Conservation (phyloP, 2,888 invertebrate genomes). For the Orgyia antiqua region DNA sequence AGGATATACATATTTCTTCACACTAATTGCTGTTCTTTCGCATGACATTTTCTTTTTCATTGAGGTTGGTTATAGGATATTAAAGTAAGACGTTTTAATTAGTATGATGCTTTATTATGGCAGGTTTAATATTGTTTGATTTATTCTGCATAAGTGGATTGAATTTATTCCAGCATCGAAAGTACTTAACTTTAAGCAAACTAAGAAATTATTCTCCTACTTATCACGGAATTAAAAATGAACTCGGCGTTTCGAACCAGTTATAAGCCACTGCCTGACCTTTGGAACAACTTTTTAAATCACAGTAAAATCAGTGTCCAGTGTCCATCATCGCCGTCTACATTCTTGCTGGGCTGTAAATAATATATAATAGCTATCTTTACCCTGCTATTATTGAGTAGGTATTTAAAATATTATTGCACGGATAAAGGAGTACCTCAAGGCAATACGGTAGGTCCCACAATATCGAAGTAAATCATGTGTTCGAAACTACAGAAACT, state of each 20-base stretch:
- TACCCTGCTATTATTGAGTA: slow-evolving; percentile 2
- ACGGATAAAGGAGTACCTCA: neutral
- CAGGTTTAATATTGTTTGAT: too few relatives aligned
- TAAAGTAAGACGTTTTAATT: too few relatives aligned
- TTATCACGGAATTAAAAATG: slow-evolving; percentile 18
- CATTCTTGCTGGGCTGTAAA: slow-evolving; percentile 13
- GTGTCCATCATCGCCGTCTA: slow-evolving; percentile 15
- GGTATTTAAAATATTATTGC: neutral
- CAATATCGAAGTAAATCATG: too few relatives aligned
- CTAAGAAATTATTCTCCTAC: slow-evolving; percentile 18
- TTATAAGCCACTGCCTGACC: slow-evolving; percentile 18
- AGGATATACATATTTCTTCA: too few relatives aligned
- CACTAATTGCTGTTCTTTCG: too few relatives aligned
- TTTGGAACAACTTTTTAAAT: slow-evolving; percentile 24
- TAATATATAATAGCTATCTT: slow-evolving; percentile 1
- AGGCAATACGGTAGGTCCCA: neutral
- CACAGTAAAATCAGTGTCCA: slow-evolving; percentile 21
- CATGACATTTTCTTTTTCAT: too few relatives aligned
- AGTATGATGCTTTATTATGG: too few relatives aligned
- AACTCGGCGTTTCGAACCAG: slow-evolving; percentile 8
- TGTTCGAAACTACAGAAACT: too few relatives aligned
- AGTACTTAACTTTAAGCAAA: too few relatives aligned
- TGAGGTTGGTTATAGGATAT: too few relatives aligned
- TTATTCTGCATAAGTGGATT: too few relatives aligned
- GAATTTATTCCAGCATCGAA: too few relatives aligned